A percentile compares a stretch with the other conserved stretches of the same genome.
These are phyloP conservation scores for Apeltes quadracus DNA, from an alignment of 2,113 vertebrate genomes.

Conservation along the genomic window DNA sequence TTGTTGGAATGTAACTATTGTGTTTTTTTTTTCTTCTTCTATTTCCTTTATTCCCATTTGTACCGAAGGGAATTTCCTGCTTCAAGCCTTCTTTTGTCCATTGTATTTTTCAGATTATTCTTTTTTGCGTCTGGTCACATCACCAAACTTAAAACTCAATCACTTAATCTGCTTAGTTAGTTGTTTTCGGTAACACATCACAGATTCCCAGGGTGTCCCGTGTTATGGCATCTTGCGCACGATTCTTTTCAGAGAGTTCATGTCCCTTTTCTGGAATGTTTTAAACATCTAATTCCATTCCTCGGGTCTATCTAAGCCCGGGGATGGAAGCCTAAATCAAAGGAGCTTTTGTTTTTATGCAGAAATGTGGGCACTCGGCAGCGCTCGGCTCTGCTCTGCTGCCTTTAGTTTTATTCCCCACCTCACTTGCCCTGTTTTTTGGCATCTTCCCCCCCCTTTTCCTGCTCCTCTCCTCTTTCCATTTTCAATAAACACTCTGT, in stretches of 20 bases:
- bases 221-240: constrained; percentile 15
- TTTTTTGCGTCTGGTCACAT: constrained; percentile 4
- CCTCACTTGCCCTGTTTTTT: constrained; percentile 38
- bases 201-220: constrained; percentile 1
- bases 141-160: constrained; percentile 7
- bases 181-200: neutral
- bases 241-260: constrained; percentile 3
- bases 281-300: constrained; percentile 57
- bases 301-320: constrained; percentile 43
- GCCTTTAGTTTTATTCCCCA: constrained; percentile 60
- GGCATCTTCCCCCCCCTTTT: constrained; percentile 10
- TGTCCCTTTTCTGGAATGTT: constrained; percentile 30
- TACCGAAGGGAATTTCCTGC: neutral
- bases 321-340: constrained; percentile 61
- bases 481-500: constrained; percentile 17
- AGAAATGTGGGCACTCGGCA: constrained; percentile 67
- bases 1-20: constrained; percentile 2
- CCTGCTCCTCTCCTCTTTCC: neutral
- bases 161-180: neutral
- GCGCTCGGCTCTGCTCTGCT: constrained; percentile 32
- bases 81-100: constrained; percentile 7
- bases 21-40: constrained; percentile 13
- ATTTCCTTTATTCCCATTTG: constrained; percentile 4
- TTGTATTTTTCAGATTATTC: neutral
- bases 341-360: constrained; percentile 74